phyloP scores from a whole-genome alignment of 2,888 invertebrate genomes.

The Drosophila yooni region DNA sequence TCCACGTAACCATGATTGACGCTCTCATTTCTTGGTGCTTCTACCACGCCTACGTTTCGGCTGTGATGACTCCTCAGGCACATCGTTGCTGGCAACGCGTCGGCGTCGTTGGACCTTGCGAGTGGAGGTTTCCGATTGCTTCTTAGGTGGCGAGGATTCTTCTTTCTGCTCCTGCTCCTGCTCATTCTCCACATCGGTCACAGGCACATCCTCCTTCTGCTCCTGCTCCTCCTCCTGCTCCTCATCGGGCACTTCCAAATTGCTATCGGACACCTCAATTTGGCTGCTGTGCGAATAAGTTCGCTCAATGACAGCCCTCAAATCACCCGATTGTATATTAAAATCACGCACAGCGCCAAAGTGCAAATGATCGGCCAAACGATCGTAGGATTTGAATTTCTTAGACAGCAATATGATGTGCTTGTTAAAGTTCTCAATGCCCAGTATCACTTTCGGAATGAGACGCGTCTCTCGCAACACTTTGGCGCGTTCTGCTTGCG shows the following conservation, averaged over 20 bases:
- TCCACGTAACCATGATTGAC: constrained; percentile 28
- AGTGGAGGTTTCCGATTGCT: constrained; percentile 37
- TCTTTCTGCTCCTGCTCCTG: constrained; percentile 11
- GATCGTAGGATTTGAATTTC: constrained; percentile 86
- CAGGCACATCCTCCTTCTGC: constrained; percentile 7
- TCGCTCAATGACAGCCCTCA: constrained; percentile 86
- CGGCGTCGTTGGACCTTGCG: constrained; percentile 28
- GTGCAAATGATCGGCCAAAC: constrained; percentile 86
- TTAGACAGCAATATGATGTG: constrained; percentile 87
- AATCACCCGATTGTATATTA: constrained; percentile 86
- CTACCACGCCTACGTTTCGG: constrained; percentile 56
- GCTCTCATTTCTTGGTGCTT: constrained; percentile 51
- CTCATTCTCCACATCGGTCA: constrained; percentile 15
- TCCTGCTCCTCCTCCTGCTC: constrained; percentile 7
- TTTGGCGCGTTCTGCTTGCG: constrained; percentile 85
- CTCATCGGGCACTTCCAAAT: constrained; percentile 28
- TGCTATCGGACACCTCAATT: constrained; percentile 70
- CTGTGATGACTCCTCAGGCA: constrained; percentile 29
- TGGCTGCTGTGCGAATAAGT: constrained; percentile 78
- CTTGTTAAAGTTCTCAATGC: constrained; percentile 88
- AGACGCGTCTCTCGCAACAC: constrained; percentile 87
- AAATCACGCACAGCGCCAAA: constrained; percentile 88
- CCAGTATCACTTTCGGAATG: constrained; percentile 88
- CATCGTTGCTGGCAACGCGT: constrained; percentile 27
- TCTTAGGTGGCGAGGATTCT: constrained; percentile 18